Base-by-base conservation (phyloP, 1,140 invertebrate genomes). In the Drosophila kurseongensis region DNA sequence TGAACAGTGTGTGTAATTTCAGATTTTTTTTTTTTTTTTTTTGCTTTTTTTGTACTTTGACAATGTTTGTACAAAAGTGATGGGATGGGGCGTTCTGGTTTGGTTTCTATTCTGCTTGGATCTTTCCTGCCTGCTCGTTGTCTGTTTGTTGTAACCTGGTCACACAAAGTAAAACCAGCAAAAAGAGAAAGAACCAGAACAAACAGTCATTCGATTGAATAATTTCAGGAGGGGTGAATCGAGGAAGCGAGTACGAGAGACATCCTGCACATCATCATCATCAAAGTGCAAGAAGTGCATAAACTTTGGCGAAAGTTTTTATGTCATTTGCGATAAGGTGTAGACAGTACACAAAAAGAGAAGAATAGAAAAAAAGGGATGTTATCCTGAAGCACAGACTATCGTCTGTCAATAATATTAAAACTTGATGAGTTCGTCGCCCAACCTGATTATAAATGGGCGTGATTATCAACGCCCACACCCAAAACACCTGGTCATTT, bases 161-260 rank as follows among this genome's bases (percentile, higher is more conserved):
- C 68, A 66, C 78, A 80, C 77, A 71, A 78, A 78, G 79, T 60
- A 81, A 75, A 77, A 55, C 60, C 63, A 72, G 60, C 23, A 41
- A 61, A 66, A 52, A 48, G 51, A 79, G 61, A 79, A 65, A 45
- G 47, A 57, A 73, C 65, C 73, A 81, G 75, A 79, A 63, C 80
- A 83, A 83, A 83, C 80, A 83, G 60, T 75, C 81, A 83, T 83
- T 83, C 80, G 78, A 83, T 83, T 83, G 80, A 83, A 83, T 83
- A 72, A 83, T 83, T 83, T 75, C 58, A 62, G 52, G 3, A 36
- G 35, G 40, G 23, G 29, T 18, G 16, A 44, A 14, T 4, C n/a
- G 32, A 36, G 32, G 56, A 36, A 52, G 32, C 6, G 7, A 16
- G 50, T 8, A 44, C 23, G 45, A 51, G 60, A 60, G 50, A 56